These are phyloP conservation scores for Indicator maculatus DNA, from an alignment of 2,113 vertebrate species.

Conservation along the genomic window DNA sequence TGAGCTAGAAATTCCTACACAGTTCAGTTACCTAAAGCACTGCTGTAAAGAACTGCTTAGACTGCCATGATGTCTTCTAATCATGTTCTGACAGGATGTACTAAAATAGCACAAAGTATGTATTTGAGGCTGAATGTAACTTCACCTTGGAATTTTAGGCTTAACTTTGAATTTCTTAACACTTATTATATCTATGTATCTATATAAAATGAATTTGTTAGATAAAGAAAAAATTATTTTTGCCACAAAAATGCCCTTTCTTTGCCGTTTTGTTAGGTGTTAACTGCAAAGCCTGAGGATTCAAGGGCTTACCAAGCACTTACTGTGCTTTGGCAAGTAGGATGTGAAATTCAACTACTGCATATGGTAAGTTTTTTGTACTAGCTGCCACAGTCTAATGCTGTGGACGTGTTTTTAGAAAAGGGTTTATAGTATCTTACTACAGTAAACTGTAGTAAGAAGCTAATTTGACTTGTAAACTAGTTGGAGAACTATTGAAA, in stretches of 20 bases:
- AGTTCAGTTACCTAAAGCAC: not conserved
- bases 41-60: not conserved
- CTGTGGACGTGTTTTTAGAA: not conserved
- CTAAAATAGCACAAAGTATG: not conserved
- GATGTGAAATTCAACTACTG: constrained; percentile 88
- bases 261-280: constrained; percentile 75
- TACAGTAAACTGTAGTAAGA: not conserved
- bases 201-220: not conserved
- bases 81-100: not conserved
- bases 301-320: constrained; percentile 79
- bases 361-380: constrained; percentile 81
- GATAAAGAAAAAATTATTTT: not conserved
- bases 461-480: not conserved
- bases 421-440: not conserved
- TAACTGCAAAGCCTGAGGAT: constrained; percentile 77
- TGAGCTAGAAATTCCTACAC: not conserved
- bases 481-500: not conserved
- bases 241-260: not conserved
- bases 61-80: not conserved
- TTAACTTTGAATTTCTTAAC: not conserved
- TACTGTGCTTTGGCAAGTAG: constrained; percentile 85
- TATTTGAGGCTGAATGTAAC: not conserved
- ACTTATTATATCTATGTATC: not conserved
- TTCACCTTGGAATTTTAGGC: not conserved
- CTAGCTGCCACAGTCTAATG: constrained; percentile 38